Conservation (phyloP, 1,140 invertebrate genomes). For the Calliphora vicina region DNA sequence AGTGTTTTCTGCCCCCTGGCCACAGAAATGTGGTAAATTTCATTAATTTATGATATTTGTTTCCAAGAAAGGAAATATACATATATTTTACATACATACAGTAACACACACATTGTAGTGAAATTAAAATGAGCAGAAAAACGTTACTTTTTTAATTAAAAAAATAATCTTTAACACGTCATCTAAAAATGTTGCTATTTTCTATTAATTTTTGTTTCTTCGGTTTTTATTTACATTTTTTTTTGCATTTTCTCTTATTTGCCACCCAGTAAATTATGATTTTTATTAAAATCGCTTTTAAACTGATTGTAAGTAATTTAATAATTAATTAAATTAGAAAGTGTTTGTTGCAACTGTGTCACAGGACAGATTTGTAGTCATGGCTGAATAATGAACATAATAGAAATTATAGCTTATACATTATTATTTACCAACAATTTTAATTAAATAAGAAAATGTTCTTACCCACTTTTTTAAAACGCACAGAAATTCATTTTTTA, state of each 20-base stretch:
- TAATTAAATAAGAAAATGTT: too few relatives aligned
- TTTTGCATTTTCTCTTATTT: background rate
- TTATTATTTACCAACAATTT: too few relatives aligned
- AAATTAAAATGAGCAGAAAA: background rate
- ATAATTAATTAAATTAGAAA: background rate
- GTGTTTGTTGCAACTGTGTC: too few relatives aligned
- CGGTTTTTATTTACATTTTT: background rate
- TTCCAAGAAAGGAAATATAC: background rate
- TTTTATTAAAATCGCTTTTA: background rate
- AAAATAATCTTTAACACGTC: conserved; percentile 15
- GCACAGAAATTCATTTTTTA: too few relatives aligned
- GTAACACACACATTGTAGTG: background rate
- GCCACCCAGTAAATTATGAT: background rate
- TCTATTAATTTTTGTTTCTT: background rate
- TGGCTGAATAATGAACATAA: too few relatives aligned
- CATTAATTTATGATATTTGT: conserved; percentile 25
- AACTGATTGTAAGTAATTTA: background rate
- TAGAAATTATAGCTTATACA: too few relatives aligned
- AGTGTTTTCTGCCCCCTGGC: conserved; percentile 23
- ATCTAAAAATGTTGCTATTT: conserved; percentile 5
- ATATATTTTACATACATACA: background rate
- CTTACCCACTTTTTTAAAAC: too few relatives aligned
- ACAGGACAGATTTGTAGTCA: too few relatives aligned
- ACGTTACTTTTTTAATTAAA: conserved; percentile 9
- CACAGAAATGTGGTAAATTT: conserved; percentile 22